Percentiles rank a stretch among this genome's conserved stretches.
These are phyloP conservation scores for Anthonomus grandis DNA, from an alignment of 1,140 invertebrate species.

Conservation along the genomic window DNA sequence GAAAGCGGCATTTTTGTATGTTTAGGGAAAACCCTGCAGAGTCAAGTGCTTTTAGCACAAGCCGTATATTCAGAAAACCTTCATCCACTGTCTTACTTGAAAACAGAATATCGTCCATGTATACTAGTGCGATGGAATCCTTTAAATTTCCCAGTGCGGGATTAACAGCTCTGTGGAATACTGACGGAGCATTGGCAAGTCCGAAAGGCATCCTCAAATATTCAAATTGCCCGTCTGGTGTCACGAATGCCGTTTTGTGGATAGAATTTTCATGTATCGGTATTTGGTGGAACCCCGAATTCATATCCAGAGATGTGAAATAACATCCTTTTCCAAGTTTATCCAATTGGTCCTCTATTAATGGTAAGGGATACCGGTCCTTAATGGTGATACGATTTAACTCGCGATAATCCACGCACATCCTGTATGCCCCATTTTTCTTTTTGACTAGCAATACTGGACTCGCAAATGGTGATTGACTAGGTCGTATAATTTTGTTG, in stretches of 20 bases:
- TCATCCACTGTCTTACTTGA: slow-evolving; percentile 27
- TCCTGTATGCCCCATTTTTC: not conserved
- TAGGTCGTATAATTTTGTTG: no score
- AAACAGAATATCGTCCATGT: slow-evolving; percentile 37
- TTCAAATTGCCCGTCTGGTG: slow-evolving; percentile 46
- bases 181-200: slow-evolving; percentile 45
- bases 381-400: slow-evolving; percentile 31
- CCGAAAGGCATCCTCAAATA: slow-evolving; percentile 50
- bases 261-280: slow-evolving; percentile 40
- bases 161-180: slow-evolving; percentile 49
- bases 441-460: not conserved
- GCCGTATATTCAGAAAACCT: slow-evolving; percentile 26
- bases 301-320: slow-evolving; percentile 34
- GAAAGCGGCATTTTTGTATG: slow-evolving; percentile 20
- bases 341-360: slow-evolving; percentile 41
- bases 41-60: slow-evolving; percentile 28
- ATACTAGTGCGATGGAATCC: slow-evolving; percentile 16
- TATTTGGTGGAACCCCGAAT: slow-evolving; percentile 34
- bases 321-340: no score
- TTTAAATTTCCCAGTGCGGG: slow-evolving; percentile 36
- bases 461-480: slow-evolving; percentile 2
- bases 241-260: slow-evolving; percentile 35
- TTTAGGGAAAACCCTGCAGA: slow-evolving; percentile 20
- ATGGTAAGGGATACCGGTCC: slow-evolving; percentile 28
- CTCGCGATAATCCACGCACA: slow-evolving; percentile 37